Base-by-base conservation (phyloP, 2,113 vertebrate species). In the Typhlomys cinereus region DNA sequence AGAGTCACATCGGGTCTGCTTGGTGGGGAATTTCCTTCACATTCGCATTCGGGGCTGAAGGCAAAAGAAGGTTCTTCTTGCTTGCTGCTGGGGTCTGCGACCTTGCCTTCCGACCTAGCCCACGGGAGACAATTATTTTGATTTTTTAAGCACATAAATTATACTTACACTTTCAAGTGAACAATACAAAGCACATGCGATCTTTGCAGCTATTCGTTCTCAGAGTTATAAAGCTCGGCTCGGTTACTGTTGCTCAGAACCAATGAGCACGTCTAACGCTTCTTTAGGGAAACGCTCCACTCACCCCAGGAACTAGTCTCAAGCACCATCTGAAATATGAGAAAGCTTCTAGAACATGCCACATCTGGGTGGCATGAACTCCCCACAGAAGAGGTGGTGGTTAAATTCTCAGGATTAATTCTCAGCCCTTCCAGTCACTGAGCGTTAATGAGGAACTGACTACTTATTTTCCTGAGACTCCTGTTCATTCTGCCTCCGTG, bases 211-310 rank as follows among this genome's bases (percentile, higher is more conserved):
- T 71, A 61, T 39, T n/a, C 34, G 59, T 73, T 91, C 69, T 44
- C 50, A 46, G 71, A 76, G n/a, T 80, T n/a, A n/a, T 15, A 36
- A 78, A 46, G 21, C 21, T 15, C n/a, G 54, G 15, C 52, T n/a
- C 31, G 27, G 17, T 0, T 2, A 7, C 31, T 18, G 21, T 50
- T 46, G 64, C 39, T 57, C 20, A 8, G 25, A 17, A 34, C 39
- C n/a, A n/a, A n/a, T 17, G n/a, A 41, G 31, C 31, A 0, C 0
- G 5, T 5, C 36, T 2, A 3, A 1, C 14, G 29, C 29, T 20
- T 31, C 29, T n/a, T 52, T 90, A 50, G 52, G 31, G 34, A 70
- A 57, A 20, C 0, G 1, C 6, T 27, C 48, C 76, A 10, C 14
- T 17, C 18, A 10, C 21, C 20, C 17, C 7, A 21, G 25, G 20